A percentile compares a stretch with the other conserved stretches of the same genome.
Conservation (phyloP, 1,140 invertebrate species). For the Probaryconus sp. region DNA sequence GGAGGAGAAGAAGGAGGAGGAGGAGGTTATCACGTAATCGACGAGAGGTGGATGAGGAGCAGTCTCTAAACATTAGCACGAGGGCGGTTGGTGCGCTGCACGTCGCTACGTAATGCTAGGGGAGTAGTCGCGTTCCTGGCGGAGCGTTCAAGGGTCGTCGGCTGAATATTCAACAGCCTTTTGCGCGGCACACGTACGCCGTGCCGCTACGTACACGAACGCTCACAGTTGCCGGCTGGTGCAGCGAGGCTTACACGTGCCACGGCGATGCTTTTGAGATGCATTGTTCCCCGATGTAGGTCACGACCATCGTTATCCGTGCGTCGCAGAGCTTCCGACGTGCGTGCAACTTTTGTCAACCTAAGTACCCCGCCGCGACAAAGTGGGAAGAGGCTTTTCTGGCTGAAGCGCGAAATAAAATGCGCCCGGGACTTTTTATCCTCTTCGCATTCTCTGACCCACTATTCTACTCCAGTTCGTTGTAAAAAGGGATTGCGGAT, state of each 20-base stretch:
- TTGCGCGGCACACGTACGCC: slow-evolving; percentile 49
- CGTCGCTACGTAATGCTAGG: slow-evolving; percentile 60
- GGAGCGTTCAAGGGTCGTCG: slow-evolving; percentile 63
- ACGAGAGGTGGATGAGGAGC: slow-evolving; percentile 52
- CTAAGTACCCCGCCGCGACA: slow-evolving; percentile 4
- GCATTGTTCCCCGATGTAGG: slow-evolving; percentile 60
- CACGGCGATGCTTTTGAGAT: slow-evolving; percentile 51
- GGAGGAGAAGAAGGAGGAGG: slow-evolving; percentile 36
- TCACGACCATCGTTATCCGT: slow-evolving; percentile 58
- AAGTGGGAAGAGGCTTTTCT: too few species aligned
- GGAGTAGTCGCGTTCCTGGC: slow-evolving; percentile 64
- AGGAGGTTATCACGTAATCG: slow-evolving; percentile 63
- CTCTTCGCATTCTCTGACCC: slow-evolving; percentile 17
- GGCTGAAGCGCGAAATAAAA: slow-evolving; percentile 27
- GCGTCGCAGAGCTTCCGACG: slow-evolving; percentile 41
- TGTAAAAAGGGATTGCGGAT: slow-evolving; percentile 10
- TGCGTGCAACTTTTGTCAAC: slow-evolving; percentile 48
- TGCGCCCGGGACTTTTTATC: slow-evolving; percentile 29
- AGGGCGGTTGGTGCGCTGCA: slow-evolving; percentile 55
- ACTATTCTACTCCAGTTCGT: slow-evolving; percentile 12
- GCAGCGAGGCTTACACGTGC: slow-evolving; percentile 37
- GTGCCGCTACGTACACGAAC: slow-evolving; percentile 24
- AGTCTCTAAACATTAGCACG: slow-evolving; percentile 60
- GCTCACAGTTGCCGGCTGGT: slow-evolving; percentile 9
- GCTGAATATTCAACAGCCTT: slow-evolving; percentile 76